Conservation (phyloP, 1,140 invertebrate genomes). For the Apis cerana region DNA sequence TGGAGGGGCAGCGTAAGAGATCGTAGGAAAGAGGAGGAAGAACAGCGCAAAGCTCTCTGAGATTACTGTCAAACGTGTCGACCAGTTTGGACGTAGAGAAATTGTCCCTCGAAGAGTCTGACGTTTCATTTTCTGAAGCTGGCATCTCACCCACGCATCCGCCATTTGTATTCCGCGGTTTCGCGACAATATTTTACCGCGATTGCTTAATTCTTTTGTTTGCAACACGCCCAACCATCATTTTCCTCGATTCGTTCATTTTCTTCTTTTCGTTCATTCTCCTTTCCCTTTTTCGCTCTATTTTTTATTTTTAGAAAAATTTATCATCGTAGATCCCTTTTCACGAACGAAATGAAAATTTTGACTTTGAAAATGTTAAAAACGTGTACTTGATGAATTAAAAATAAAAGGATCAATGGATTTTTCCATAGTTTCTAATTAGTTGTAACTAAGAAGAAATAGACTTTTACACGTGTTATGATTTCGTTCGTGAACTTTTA, state of each 20-base stretch:
- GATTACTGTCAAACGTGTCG: constrained; percentile 65
- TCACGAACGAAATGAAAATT: too few species aligned
- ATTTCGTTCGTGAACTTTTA: background rate
- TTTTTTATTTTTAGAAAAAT: too few species aligned
- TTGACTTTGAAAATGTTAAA: too few species aligned
- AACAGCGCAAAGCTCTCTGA: constrained; percentile 48
- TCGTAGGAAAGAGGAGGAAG: background rate
- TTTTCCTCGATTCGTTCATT: background rate
- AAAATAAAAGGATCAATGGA: too few species aligned
- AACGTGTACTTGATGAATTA: too few species aligned
- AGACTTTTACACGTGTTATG: background rate
- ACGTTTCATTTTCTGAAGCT: constrained; percentile 61
- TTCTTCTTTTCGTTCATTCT: too few species aligned
- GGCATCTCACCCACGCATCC: constrained; percentile 15
- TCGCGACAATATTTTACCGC: constrained; percentile 8
- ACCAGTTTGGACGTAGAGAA: constrained; percentile 59
- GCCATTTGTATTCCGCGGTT: constrained; percentile 51
- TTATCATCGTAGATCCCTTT: too few species aligned
- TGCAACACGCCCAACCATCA: too few species aligned
- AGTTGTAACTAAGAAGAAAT: background rate
- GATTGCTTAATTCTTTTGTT: constrained; percentile 28
- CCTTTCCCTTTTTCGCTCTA: too few species aligned
- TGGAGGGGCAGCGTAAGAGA: constrained; percentile 8
- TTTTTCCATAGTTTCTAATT: too few species aligned
- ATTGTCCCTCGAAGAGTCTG: constrained; percentile 59